Base-by-base conservation (phyloP, 2,888 invertebrate species). In the Drosophila longiperda region DNA sequence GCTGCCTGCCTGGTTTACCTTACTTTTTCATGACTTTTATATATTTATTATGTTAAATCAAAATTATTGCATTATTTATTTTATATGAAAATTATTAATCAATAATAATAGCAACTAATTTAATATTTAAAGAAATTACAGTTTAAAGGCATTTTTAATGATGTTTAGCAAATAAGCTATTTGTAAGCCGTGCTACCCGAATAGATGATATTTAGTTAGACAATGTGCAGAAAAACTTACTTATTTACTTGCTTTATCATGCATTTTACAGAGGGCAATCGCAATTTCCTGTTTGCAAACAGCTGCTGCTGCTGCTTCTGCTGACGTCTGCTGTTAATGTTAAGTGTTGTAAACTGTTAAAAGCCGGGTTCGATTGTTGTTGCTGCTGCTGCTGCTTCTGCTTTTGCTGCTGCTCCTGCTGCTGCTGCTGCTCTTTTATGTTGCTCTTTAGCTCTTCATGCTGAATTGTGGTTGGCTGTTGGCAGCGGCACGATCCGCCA, bases 381-480 rank as follows among this genome's bases (percentile, higher is more conserved):
- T 60, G 45, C 15, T 45, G 45, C 7, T 45, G 20, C 6, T 11
- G 5, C 40, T 40, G 5, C 7, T 36, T 3, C 61, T 64, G 54
- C 60, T 74, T 0, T 52, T 49, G 42, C 26, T 67, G 66, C 38
- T 60, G 66, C 26, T 61, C 34, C 33, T 66, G 29, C 54, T 73
- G 29, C 54, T 73, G 62, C 55, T 53, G 32, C 64, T 65, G 59
- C 65, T 74, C 73, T 63, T 64, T 70, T 42, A 38, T 29, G 52
- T 36, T 67, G 71, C 70, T 75, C 65, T 70, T 75, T 75, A 53
- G 65, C 73, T 77, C 63, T 66, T 72, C 66, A 67, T 76, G 83
- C 87, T 87, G 76, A 69, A 69, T 69, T 87, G 78, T 87, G 87
- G 90, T 87, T 87, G 87, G 87, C 83, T 83, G 88, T 77, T 87